phyloP scores from a whole-genome alignment of 2,888 invertebrate genomes.

The Catonia carolina region DNA sequence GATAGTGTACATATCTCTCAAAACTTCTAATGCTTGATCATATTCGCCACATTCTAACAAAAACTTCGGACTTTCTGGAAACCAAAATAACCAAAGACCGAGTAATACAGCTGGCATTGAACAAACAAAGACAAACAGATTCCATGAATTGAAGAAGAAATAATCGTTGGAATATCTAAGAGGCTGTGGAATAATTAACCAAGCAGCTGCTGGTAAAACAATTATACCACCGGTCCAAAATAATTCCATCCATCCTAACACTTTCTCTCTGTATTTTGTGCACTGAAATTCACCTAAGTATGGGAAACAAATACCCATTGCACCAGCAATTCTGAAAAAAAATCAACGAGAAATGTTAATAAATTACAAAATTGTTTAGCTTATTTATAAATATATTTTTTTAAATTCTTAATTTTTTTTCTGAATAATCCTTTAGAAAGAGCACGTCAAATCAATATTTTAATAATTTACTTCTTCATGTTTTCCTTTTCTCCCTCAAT shows the following conservation, averaged over 20 bases:
- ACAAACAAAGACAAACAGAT: constrained; percentile 69
- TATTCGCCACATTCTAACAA: constrained; percentile 72
- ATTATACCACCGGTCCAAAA: constrained; percentile 78
- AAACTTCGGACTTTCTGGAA: constrained; percentile 79
- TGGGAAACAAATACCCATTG: constrained; percentile 76
- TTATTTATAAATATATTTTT: too few species aligned
- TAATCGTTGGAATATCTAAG: constrained; percentile 51
- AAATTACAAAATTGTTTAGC: neutral
- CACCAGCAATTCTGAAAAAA: constrained; percentile 68
- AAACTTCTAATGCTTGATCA: constrained; percentile 62
- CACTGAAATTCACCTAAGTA: constrained; percentile 77
- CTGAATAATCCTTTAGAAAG: too few species aligned
- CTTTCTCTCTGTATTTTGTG: constrained; percentile 69
- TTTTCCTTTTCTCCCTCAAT: too few species aligned
- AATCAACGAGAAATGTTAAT: neutral
- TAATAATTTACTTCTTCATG: too few species aligned
- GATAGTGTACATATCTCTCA: constrained; percentile 60
- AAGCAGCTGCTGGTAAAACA: constrained; percentile 64
- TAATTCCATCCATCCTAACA: constrained; percentile 78
- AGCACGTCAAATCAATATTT: too few species aligned
- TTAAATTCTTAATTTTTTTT: too few species aligned
- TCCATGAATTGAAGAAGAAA: constrained; percentile 72
- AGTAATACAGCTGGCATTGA: constrained; percentile 62
- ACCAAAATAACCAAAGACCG: constrained; percentile 62
- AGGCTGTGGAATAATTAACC: constrained; percentile 67